Evolutionary conservation across 2,113 vertebrate species (phyloP), one percentile per base, ranked within the genome.

Genomic region (Trogon surrucura): DNA sequence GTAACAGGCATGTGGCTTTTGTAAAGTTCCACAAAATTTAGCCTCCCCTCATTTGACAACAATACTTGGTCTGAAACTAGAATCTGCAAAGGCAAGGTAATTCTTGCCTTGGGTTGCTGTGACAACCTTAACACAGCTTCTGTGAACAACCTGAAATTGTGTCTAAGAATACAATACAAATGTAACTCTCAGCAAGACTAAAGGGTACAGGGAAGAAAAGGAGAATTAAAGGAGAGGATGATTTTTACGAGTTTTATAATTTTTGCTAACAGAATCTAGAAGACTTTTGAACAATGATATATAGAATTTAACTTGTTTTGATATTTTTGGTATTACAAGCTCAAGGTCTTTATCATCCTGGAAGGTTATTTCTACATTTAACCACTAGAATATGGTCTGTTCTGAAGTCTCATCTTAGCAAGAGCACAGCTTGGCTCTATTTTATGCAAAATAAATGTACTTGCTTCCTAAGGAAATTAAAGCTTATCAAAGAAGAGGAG

Each of bases 31-130:
- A 78, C 60, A 61, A 96, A 93, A 61, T 93, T 93, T 85, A 88
- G 11, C 34, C n/a, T 92, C 66, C 75, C 17, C n/a, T 89, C 29
- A 77, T 80, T 88, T 91, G 80, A 56, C 82, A 93, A 34, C 48
- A 91, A 56, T 71, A 80, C 72, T 60, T 61, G 48, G 30, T 71
- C 82, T 72, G 80, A 75, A 75, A n/a, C 14, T 36, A 29, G 30
- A 83, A 75, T 78, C 85, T 88, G 79, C 58, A 92, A 96, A 95
- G 66, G 61, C 30, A 94, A 96, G 62, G 88, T 72, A 95, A 85
- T 93, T 85, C 84, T 90, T 81, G 69, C 53, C 61, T 91, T 72
- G 41, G 61, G 93, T 96, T 97, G 91, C 96, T 95, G 95, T 97
- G 96, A 90, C 95, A 97, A 97, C 87, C 78, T 89, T 80, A 87